Conservation (phyloP, 2,797 vertebrate species). For the Syndactyla subalaris region DNA sequence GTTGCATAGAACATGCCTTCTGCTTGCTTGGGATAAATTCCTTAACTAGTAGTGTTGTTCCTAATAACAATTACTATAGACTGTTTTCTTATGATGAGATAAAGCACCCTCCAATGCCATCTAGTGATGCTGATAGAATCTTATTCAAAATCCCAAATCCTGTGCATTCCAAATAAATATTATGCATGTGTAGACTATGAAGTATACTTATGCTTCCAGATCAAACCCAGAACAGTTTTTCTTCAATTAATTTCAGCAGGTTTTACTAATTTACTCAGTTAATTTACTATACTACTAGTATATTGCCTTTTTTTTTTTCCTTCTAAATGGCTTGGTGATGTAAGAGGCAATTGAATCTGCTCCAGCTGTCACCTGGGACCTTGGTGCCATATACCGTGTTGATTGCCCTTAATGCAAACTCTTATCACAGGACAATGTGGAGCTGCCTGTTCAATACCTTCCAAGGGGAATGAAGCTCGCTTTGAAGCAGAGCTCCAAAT, state of each 20-base stretch:
- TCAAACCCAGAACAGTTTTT: background rate
- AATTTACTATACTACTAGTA: background rate
- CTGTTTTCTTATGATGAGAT: background rate
- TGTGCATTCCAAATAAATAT: background rate
- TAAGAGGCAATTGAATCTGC: background rate
- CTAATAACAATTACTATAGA: background rate
- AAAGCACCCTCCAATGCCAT: conserved; percentile 58
- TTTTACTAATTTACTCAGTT: background rate
- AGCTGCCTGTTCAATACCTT: background rate
- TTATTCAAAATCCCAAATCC: background rate
- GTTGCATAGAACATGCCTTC: background rate
- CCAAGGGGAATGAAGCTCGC: background rate
- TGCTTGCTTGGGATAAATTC: background rate
- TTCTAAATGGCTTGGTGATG: background rate
- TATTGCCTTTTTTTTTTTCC: background rate
- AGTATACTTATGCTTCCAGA: background rate
- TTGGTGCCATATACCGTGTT: background rate
- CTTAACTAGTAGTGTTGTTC: background rate
- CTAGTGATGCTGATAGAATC: conserved; percentile 42
- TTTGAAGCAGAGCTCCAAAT: background rate
- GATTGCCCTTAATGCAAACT: background rate
- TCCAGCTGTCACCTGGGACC: background rate
- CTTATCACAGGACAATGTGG: background rate
- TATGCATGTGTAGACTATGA: accelerated
- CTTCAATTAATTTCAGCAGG: background rate